Conservation (phyloP, 2,797 vertebrate species). For the Bradypodion ventrale region DNA sequence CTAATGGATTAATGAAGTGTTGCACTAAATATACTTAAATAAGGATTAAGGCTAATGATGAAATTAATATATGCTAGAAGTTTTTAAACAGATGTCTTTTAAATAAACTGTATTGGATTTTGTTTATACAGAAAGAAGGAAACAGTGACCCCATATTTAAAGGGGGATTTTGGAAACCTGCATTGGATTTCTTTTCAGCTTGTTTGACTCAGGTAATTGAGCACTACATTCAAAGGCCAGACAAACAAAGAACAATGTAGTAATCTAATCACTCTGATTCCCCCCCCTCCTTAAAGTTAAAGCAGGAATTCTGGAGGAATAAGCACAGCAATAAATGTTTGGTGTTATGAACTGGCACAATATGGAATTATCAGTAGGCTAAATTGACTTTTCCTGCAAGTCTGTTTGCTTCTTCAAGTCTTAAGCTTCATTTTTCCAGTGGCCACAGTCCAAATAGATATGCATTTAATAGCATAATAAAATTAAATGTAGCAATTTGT, state of each 20-base stretch:
- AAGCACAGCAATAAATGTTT: not conserved
- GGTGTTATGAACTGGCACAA: not conserved
- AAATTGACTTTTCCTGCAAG: not conserved
- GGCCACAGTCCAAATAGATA: not conserved
- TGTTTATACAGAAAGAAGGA: not conserved
- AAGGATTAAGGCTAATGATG: conserved; percentile 19
- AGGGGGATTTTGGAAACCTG: not conserved
- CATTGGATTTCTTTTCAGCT: not conserved
- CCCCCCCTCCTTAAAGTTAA: not conserved
- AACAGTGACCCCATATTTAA: not conserved
- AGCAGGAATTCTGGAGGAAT: not conserved
- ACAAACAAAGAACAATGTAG: not conserved
- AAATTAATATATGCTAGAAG: conserved; percentile 16
- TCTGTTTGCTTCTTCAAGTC: not conserved
- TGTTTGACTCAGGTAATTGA: not conserved
- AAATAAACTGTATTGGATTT: not conserved
- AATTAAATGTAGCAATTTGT: not conserved
- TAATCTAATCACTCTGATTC: not conserved
- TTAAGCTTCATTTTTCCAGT: not conserved
- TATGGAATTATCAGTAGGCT: not conserved
- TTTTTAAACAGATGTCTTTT: conserved; percentile 7
- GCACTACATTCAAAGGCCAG: not conserved
- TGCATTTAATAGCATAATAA: not conserved
- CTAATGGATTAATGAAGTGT: not conserved
- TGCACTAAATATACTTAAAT: conserved; percentile 23